Evolutionary conservation across 2,888 invertebrate species (phyloP).

Genomic region (Allophyes oxyacanthae): DNA sequence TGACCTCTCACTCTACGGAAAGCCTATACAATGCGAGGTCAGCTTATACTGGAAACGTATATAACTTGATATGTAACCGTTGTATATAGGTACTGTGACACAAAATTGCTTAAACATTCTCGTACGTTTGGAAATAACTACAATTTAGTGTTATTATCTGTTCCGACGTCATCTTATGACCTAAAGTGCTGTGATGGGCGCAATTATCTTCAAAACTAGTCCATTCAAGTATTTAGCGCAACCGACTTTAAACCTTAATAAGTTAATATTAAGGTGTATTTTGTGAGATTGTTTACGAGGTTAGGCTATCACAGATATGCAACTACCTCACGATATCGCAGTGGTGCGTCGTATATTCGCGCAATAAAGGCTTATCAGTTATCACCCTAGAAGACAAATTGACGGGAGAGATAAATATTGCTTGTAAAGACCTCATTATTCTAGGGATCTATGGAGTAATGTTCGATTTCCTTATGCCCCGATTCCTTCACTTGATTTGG

Average conservation of each 20-base stretch:
- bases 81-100: not conserved
- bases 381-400: conserved; percentile 44
- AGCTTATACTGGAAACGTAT: too few species aligned
- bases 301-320: conserved; percentile 40
- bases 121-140: conserved; percentile 29
- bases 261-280: conserved; percentile 7
- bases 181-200: conserved; percentile 34
- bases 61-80: not conserved
- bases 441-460: too few species aligned
- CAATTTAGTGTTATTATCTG: conserved; percentile 44
- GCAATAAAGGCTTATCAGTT: conserved; percentile 40
- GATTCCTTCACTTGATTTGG: too few species aligned
- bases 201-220: conserved; percentile 49
- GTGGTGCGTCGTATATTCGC: conserved; percentile 24
- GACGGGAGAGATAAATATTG: conserved; percentile 6
- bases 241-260: conserved; percentile 24
- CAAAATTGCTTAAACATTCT: conserved; percentile 19
- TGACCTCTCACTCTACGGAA: too few species aligned
- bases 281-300: conserved; percentile 21
- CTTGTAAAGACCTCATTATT: too few species aligned
- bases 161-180: conserved; percentile 41
- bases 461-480: too few species aligned
- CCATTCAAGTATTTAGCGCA: conserved; percentile 30
- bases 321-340: conserved; percentile 17
- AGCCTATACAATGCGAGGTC: too few species aligned